A percentile compares a stretch with the other conserved stretches of the same genome.
Conservation (phyloP, 2,113 vertebrate genomes). For the Cyanoramphus novaezelandiae region DNA sequence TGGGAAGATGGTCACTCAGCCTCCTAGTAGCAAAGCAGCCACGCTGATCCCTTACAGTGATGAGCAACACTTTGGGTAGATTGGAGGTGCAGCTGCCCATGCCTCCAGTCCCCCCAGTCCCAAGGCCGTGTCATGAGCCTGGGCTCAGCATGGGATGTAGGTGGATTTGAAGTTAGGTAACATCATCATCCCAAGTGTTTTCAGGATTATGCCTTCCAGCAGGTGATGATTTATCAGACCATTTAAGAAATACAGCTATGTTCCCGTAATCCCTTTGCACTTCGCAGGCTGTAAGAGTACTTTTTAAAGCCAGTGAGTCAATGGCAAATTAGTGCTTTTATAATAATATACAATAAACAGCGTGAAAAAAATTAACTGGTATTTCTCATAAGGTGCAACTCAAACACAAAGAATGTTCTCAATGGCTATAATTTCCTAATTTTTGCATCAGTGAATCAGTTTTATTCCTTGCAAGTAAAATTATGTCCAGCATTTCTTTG, state of each 20-base stretch:
- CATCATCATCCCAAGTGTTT: background rate
- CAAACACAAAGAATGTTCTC: background rate
- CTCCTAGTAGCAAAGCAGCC: background rate
- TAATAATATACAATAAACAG: background rate
- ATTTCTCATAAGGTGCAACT: background rate
- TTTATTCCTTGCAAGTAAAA: background rate
- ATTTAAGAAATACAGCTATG: background rate
- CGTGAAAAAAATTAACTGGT: background rate
- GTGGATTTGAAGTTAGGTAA: background rate
- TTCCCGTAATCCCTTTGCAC: background rate
- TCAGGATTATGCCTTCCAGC: background rate
- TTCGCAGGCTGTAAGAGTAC: background rate
- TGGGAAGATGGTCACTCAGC: background rate
- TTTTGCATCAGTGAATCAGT: background rate
- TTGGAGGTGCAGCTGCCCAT: background rate
- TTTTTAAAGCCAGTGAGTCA: background rate
- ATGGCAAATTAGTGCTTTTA: background rate
- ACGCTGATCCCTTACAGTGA: rapidly evolving
- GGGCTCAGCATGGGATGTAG: rapidly evolving
- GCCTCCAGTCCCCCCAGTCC: background rate
- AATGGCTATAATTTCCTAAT: background rate
- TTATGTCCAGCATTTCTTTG: background rate
- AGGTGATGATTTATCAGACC: background rate
- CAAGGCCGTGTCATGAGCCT: background rate
- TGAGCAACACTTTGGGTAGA: background rate